phyloP scores from a whole-genome alignment of 2,888 invertebrate genomes.

The Endotricha flammealis region DNA sequence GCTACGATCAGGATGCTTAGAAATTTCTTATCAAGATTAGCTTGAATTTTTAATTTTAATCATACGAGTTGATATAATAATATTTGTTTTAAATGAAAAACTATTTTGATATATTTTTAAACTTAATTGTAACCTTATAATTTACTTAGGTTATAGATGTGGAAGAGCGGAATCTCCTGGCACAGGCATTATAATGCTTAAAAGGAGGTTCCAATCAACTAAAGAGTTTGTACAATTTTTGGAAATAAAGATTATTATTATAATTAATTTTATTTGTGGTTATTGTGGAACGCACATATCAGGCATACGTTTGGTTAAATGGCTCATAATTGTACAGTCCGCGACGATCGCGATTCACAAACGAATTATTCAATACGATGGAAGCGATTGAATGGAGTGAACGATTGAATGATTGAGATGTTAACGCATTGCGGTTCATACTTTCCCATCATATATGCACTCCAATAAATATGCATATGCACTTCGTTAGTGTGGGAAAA shows the following conservation, averaged over 20 bases:
- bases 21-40: too few species aligned
- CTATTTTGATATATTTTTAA: background rate
- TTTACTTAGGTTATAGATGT: background rate
- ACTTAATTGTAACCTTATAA: background rate
- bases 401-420: conserved; percentile 45
- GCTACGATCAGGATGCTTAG: too few species aligned
- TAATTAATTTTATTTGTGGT: conserved; percentile 1
- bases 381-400: conserved; percentile 35
- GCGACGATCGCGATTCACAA: conserved; percentile 27
- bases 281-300: conserved; percentile 13
- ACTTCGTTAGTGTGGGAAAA: too few species aligned
- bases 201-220: too few species aligned
- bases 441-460: too few species aligned
- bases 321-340: conserved; percentile 18
- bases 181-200: too few species aligned
- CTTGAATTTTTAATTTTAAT: too few species aligned
- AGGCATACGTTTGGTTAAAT: conserved; percentile 14
- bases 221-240: too few species aligned
- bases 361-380: conserved; percentile 31
- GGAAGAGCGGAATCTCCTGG: too few species aligned
- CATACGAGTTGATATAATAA: too few species aligned
- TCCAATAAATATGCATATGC: too few species aligned
- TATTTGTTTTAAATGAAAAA: conserved; percentile 10
- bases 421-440: conserved; percentile 33
- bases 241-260: too few species aligned